Conservation (phyloP, 2,797 vertebrate species). For the Cercopithecus mitis region DNA sequence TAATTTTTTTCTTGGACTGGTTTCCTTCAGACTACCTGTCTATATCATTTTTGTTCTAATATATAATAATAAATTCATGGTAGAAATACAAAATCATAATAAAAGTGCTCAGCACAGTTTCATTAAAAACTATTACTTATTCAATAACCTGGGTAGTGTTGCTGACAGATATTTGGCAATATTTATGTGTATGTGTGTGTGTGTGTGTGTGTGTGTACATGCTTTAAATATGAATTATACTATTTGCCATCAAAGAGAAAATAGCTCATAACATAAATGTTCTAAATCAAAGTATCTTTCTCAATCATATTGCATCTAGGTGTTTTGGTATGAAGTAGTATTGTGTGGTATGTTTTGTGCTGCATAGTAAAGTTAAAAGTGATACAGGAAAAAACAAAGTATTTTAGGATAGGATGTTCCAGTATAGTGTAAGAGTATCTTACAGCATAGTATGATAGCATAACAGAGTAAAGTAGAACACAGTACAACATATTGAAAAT, state of each 20-base stretch:
- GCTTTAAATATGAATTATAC: neutral
- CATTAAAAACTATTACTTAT: neutral
- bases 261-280: neutral
- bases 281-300: neutral
- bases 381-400: neutral
- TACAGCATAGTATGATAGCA: neutral
- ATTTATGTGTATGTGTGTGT: neutral
- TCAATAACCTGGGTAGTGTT: neutral
- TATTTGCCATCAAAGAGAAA: neutral
- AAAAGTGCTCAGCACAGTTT: neutral
- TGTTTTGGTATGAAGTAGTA: neutral
- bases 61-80: neutral
- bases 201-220: neutral
- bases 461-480: neutral
- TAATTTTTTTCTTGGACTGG: neutral
- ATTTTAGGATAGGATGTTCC: neutral
- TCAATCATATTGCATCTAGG: neutral
- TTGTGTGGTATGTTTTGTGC: neutral
- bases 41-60: neutral
- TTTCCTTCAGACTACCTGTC: neutral
- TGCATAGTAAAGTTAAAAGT: neutral
- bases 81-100: neutral
- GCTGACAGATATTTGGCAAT: neutral
- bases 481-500: neutral
- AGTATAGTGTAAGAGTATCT: neutral